Conservation (phyloP, 2,797 vertebrate genomes). For the Threskiornis aethiopicus region DNA sequence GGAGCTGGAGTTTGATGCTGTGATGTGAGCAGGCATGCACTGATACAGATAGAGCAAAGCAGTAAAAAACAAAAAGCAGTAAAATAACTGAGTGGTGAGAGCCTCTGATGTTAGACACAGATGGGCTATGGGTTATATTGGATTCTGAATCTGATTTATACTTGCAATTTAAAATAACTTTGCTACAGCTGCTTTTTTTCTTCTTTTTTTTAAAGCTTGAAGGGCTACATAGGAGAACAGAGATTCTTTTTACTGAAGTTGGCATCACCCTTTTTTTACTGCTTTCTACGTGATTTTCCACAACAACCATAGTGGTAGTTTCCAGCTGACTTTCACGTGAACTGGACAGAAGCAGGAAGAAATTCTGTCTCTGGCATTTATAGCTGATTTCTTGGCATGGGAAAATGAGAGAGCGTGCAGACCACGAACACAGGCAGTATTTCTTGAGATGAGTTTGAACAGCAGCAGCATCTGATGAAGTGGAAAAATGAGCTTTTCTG, state of each 20-base stretch:
- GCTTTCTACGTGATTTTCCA: slow-evolving; percentile 56
- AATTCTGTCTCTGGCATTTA: slow-evolving; percentile 25
- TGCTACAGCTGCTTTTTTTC: background rate
- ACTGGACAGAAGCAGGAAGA: slow-evolving; percentile 61
- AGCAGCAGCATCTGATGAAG: slow-evolving; percentile 48
- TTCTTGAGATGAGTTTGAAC: slow-evolving; percentile 49
- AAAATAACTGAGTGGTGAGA: background rate
- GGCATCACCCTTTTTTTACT: slow-evolving; percentile 2
- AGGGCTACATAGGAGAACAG: slow-evolving; percentile 3
- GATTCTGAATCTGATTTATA: slow-evolving; percentile 17
- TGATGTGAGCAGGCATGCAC: background rate
- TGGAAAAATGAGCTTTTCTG: slow-evolving; percentile 55
- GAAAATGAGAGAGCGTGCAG: slow-evolving; percentile 29
- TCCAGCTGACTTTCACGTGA: slow-evolving; percentile 64
- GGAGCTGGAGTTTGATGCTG: background rate
- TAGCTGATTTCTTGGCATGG: slow-evolving; percentile 52
- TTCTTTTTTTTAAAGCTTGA: background rate
- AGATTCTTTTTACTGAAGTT: slow-evolving; percentile 46
- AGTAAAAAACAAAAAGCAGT: background rate
- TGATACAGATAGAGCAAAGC: background rate
- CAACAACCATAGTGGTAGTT: background rate
- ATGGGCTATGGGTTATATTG: background rate
- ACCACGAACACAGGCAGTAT: slow-evolving; percentile 40
- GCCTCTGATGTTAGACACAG: background rate
- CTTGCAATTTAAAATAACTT: slow-evolving; percentile 9